Evolutionary conservation across 1,140 invertebrate genomes (phyloP).

Genomic region (Lineus longissimus): DNA sequence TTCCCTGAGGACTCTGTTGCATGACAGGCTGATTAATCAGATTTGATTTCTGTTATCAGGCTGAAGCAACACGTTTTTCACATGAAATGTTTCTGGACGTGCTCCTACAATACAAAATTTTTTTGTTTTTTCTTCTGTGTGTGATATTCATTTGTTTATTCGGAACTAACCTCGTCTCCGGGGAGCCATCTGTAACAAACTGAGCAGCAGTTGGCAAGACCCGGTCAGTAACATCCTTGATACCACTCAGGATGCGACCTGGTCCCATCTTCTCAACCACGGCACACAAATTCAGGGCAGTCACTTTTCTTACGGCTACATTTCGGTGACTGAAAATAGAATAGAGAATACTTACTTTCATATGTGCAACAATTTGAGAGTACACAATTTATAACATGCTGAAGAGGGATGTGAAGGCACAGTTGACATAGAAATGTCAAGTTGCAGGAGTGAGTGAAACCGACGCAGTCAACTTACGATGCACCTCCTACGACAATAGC

Average conservation of each 20-base stretch:
- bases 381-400: background rate
- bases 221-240: constrained; percentile 74
- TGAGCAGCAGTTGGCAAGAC: constrained; percentile 75
- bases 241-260: constrained; percentile 66
- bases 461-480: constrained; percentile 57
- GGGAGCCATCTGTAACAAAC: constrained; percentile 77
- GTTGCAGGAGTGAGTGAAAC: background rate
- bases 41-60: too few relatives aligned
- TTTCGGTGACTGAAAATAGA: constrained; percentile 72
- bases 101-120: too few relatives aligned
- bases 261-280: constrained; percentile 68
- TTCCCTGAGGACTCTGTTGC: too few relatives aligned
- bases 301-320: constrained; percentile 73
- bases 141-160: too few relatives aligned
- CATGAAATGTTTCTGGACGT: too few relatives aligned
- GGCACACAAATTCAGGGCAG: constrained; percentile 72
- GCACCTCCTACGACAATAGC: constrained; percentile 63
- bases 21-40: too few relatives aligned
- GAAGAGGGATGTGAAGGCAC: background rate
- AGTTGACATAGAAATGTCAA: too few relatives aligned
- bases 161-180: constrained; percentile 75
- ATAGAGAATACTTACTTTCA: background rate
- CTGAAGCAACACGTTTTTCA: too few relatives aligned
- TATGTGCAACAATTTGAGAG: constrained; percentile 1
- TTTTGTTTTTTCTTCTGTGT: too few relatives aligned